phyloP scores from a whole-genome alignment of 2,113 vertebrate genomes.

The Chaetodon auriga region DNA sequence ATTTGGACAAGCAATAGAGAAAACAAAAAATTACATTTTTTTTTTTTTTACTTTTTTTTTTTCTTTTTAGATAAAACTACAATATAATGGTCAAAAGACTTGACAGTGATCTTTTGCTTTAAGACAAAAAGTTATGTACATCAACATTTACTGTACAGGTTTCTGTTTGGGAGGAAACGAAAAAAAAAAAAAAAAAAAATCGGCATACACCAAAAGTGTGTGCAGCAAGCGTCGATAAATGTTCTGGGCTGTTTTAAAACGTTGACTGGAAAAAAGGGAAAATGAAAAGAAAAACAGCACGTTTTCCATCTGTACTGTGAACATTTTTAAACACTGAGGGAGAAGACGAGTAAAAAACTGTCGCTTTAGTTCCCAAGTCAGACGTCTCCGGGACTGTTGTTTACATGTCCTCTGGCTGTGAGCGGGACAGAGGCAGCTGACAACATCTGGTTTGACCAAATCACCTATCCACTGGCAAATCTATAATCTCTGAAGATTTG shows the following conservation, averaged over 20 bases:
- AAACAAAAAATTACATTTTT: slow-evolving; percentile 68
- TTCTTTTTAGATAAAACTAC: slow-evolving; percentile 85
- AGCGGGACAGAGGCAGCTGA: slow-evolving; percentile 28
- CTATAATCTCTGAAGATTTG: slow-evolving; percentile 55
- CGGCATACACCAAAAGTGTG: slow-evolving; percentile 52
- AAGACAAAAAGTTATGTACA: slow-evolving; percentile 86
- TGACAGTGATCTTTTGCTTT: slow-evolving; percentile 72
- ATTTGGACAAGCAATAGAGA: slow-evolving; percentile 76
- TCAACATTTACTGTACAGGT: slow-evolving; percentile 84
- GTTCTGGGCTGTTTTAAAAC: slow-evolving; percentile 69
- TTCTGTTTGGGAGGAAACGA: slow-evolving; percentile 48
- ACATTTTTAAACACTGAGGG: slow-evolving; percentile 39
- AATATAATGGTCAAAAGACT: slow-evolving; percentile 83
- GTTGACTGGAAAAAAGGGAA: slow-evolving; percentile 43
- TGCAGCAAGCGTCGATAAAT: slow-evolving; percentile 63
- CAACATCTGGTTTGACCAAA: slow-evolving; percentile 46
- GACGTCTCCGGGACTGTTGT: slow-evolving; percentile 46
- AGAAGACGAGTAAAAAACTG: slow-evolving; percentile 35
- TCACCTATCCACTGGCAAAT: slow-evolving; percentile 58
- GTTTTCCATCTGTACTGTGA: slow-evolving; percentile 39
- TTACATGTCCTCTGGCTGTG: slow-evolving; percentile 42
- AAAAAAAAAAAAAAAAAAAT: slow-evolving; percentile 35
- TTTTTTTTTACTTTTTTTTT: slow-evolving; percentile 76
- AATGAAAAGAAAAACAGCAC: slow-evolving; percentile 43
- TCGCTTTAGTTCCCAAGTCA: slow-evolving; percentile 52